A percentile compares a stretch with the other conserved stretches of the same genome.
Evolutionary conservation across 1,140 invertebrate genomes (phyloP).

Genomic region (Periplaneta americana): DNA sequence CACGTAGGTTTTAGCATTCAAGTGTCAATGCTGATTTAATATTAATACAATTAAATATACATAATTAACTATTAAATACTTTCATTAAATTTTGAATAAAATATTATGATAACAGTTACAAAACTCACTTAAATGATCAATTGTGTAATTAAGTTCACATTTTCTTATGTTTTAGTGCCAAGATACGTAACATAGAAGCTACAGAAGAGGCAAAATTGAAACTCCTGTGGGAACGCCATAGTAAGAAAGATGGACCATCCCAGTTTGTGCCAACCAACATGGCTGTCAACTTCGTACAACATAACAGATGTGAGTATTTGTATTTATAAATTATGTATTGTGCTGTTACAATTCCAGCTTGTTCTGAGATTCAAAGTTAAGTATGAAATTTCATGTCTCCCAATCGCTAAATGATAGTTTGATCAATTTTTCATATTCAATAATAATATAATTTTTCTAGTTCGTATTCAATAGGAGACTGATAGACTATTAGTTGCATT

Average conservation of each 20-base stretch:
- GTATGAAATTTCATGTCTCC: no score
- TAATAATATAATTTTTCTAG: constrained; percentile 25
- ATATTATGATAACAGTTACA: no score
- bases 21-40: no score
- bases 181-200: constrained; percentile 96
- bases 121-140: no score
- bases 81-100: no score
- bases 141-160: background rate
- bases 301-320: constrained; percentile 80
- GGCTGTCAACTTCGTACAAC: constrained; percentile 96
- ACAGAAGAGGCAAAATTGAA: constrained; percentile 96
- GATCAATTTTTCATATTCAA: constrained; percentile 12
- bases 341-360: background rate
- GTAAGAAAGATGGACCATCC: constrained; percentile 90
- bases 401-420: no score
- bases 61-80: no score
- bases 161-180: constrained; percentile 56
- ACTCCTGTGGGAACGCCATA: constrained; percentile 79
- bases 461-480: no score
- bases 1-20: no score
- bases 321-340: background rate
- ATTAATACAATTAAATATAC: no score
- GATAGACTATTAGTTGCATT: no score
- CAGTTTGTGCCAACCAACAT: constrained; percentile 97
- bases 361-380: background rate